phyloP scores from a whole-genome alignment of 2,113 vertebrate genomes.

The Trinectes maculatus region DNA sequence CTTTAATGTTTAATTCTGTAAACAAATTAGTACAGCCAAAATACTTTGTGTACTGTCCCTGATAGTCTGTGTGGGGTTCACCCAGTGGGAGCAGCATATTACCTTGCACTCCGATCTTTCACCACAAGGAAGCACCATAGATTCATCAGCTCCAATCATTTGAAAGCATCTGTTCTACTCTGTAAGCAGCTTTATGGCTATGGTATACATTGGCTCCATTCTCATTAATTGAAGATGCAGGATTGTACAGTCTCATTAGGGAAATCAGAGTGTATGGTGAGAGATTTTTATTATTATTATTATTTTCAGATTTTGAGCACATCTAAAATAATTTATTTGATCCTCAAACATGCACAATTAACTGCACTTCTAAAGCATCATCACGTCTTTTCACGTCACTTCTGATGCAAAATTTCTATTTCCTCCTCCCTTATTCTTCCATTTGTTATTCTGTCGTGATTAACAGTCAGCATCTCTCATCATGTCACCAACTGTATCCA shows the following conservation, averaged over 20 bases:
- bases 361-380: too few species aligned
- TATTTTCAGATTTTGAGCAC: neutral
- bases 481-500: neutral
- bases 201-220: conserved; percentile 11
- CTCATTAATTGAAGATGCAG: too few species aligned
- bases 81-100: neutral
- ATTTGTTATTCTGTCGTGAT: neutral
- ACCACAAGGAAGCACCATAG: conserved; percentile 43
- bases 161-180: conserved; percentile 10
- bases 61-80: neutral
- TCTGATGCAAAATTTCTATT: conserved; percentile 7
- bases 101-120: conserved; percentile 29
- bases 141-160: neutral
- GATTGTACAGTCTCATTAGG: neutral
- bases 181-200: neutral
- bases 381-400: too few species aligned
- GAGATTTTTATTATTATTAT: neutral
- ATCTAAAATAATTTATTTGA: neutral
- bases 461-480: neutral
- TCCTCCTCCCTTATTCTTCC: neutral
- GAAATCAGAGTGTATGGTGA: neutral
- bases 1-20: neutral
- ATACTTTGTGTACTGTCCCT: neutral
- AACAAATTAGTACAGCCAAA: neutral
- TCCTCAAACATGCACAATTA: neutral